These are phyloP conservation scores for Eupsilia transversa DNA, from an alignment of 2,888 invertebrate genomes.

Conservation along the genomic window DNA sequence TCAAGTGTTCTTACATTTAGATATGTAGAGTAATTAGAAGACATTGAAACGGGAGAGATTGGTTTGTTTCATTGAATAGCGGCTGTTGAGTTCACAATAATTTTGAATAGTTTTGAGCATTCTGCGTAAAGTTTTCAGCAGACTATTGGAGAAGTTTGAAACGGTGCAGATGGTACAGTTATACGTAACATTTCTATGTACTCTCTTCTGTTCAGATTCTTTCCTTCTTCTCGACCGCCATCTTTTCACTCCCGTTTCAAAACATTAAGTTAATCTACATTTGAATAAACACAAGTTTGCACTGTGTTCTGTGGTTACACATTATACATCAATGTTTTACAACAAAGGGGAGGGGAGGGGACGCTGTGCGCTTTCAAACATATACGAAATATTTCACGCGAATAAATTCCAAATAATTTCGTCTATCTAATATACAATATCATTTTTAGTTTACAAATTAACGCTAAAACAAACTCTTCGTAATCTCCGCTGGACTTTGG, in stretches of 20 bases:
- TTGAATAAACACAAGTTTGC: slow-evolving; percentile 66
- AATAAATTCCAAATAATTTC: slow-evolving; percentile 73
- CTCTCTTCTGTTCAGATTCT: background rate
- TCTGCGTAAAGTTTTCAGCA: slow-evolving; percentile 7
- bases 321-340: slow-evolving; percentile 43
- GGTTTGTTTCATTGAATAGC: background rate
- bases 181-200: background rate
- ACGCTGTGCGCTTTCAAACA: slow-evolving; percentile 72
- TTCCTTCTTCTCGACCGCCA: slow-evolving; percentile 20
- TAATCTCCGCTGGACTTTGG: slow-evolving; percentile 77
- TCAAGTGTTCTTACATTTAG: slow-evolving; percentile 76
- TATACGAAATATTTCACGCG: slow-evolving; percentile 53
- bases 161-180: background rate
- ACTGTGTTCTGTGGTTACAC: slow-evolving; percentile 62
- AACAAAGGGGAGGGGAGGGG: slow-evolving; percentile 48
- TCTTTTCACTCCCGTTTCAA: slow-evolving; percentile 62
- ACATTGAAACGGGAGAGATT: slow-evolving; percentile 70
- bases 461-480: slow-evolving; percentile 74
- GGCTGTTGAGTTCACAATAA: background rate
- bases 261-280: slow-evolving; percentile 68
- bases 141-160: slow-evolving; percentile 11
- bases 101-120: slow-evolving; percentile 44
- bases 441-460: slow-evolving; percentile 77
- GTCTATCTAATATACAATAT: slow-evolving; percentile 82
- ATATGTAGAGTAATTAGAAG: slow-evolving; percentile 77